Percentiles rank a stretch among this genome's conserved stretches.
phyloP scores from a whole-genome alignment of 1,140 invertebrate species.

The Lethocerus indicus region DNA sequence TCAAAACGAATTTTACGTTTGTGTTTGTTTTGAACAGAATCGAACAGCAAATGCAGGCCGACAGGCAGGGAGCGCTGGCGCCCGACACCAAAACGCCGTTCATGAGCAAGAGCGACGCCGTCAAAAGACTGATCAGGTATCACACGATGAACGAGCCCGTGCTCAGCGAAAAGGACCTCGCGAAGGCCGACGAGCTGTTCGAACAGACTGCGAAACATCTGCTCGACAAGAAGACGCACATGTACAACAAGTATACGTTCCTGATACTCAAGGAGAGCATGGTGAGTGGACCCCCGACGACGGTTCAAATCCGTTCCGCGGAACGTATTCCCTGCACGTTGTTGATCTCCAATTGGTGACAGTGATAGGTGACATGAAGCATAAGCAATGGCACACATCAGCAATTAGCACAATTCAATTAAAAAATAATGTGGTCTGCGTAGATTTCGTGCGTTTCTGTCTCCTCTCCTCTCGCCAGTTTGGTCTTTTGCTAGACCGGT shows the following conservation, averaged over 20 bases:
- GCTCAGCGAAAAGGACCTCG: conserved; percentile 42
- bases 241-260: conserved; percentile 63
- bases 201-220: conserved; percentile 53
- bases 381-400: too few species aligned
- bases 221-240: conserved; percentile 50
- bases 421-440: too few species aligned
- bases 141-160: conserved; percentile 61
- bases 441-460: too few species aligned
- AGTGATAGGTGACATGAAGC: too few species aligned
- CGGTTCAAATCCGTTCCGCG: too few species aligned
- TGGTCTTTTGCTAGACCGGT: too few species aligned
- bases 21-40: conserved; percentile 28
- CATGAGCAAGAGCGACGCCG: conserved; percentile 51
- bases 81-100: conserved; percentile 66
- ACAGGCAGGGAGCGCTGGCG: conserved; percentile 57
- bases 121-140: conserved; percentile 60
- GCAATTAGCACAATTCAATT: too few species aligned
- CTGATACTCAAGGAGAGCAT: conserved; percentile 69
- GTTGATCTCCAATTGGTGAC: too few species aligned
- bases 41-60: conserved; percentile 56
- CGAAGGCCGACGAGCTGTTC: conserved; percentile 60
- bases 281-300: conserved; percentile 41
- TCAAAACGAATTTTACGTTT: neutral
- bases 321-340: too few species aligned
- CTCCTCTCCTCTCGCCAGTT: too few species aligned